phyloP scores from a whole-genome alignment of 1,140 invertebrate species.

The Pectinophora gossypiella region DNA sequence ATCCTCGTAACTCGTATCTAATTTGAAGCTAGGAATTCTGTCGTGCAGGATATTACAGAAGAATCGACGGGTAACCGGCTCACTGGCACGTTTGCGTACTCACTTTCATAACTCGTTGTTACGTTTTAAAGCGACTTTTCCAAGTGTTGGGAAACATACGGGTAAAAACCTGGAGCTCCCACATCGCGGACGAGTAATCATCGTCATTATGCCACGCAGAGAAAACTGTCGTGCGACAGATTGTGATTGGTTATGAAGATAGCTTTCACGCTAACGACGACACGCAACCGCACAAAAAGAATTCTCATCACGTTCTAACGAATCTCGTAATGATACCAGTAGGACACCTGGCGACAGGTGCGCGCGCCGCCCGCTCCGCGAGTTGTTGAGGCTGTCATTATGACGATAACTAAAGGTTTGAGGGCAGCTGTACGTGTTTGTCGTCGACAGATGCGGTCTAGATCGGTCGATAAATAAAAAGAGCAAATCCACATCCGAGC shows the following conservation, averaged over 20 bases:
- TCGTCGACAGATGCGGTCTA: slow-evolving; percentile 67
- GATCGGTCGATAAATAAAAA: slow-evolving; percentile 62
- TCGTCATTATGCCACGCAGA: slow-evolving; percentile 33
- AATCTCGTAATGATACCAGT: slow-evolving; percentile 5
- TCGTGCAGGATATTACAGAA: slow-evolving; percentile 52
- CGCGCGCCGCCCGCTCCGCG: slow-evolving; percentile 65
- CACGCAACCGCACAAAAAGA: slow-evolving; percentile 28
- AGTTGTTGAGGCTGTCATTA: slow-evolving; percentile 36
- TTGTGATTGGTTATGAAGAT: slow-evolving; percentile 35
- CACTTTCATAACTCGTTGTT: slow-evolving; percentile 69
- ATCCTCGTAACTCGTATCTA: slow-evolving; percentile 28
- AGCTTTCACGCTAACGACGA: slow-evolving; percentile 42
- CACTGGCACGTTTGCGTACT: slow-evolving; percentile 51
- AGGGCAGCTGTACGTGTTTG: slow-evolving; percentile 58
- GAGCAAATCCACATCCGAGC: slow-evolving; percentile 62
- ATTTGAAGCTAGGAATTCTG: slow-evolving; percentile 30
- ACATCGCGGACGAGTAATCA: slow-evolving; percentile 51
- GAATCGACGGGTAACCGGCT: slow-evolving; percentile 42
- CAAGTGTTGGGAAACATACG: slow-evolving; percentile 53
- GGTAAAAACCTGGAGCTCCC: slow-evolving; percentile 60
- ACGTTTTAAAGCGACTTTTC: slow-evolving; percentile 63
- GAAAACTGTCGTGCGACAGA: slow-evolving; percentile 36
- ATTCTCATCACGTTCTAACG: slow-evolving; percentile 11
- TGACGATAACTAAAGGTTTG: slow-evolving; percentile 47
- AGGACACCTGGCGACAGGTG: neutral